These are phyloP conservation scores for Melanogrammus aeglefinus DNA, from an alignment of 2,797 vertebrate species.

Conservation along the genomic window DNA sequence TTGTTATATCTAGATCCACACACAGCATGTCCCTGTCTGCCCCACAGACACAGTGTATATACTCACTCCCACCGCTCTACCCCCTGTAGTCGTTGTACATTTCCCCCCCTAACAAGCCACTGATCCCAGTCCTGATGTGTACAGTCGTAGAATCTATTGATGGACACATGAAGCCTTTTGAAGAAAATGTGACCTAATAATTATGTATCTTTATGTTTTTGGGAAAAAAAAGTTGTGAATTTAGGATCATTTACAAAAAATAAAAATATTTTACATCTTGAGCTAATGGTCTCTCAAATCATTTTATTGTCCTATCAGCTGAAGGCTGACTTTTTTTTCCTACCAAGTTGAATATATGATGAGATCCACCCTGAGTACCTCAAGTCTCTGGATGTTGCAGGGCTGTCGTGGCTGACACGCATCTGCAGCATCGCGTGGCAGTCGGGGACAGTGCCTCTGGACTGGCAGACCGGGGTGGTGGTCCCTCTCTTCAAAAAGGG, in stretches of 20 bases:
- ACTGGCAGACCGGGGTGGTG: too few species aligned
- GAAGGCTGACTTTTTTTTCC: not conserved
- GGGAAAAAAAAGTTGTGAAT: slow-evolving; percentile 87
- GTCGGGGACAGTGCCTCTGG: too few species aligned
- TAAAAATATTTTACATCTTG: slow-evolving; percentile 96
- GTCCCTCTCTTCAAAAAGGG: too few species aligned
- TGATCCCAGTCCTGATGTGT: slow-evolving; percentile 77
- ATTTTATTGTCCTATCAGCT: not conserved
- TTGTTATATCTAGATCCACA: slow-evolving; percentile 69
- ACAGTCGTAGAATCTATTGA: slow-evolving; percentile 84
- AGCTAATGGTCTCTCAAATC: not conserved
- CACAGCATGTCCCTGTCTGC: not conserved
- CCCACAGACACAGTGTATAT: slow-evolving; percentile 1
- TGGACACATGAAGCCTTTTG: slow-evolving; percentile 72
- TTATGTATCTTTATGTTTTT: slow-evolving; percentile 65
- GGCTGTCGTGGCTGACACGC: too few species aligned
- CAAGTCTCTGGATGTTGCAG: too few species aligned
- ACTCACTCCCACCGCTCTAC: not conserved
- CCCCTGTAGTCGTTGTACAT: slow-evolving; percentile 75
- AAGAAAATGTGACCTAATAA: slow-evolving; percentile 84
- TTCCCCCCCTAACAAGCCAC: slow-evolving; percentile 70
- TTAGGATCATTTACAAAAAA: slow-evolving; percentile 99
- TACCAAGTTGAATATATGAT: not conserved
- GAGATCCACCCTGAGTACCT: too few species aligned
- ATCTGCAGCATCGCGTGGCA: too few species aligned